Conservation (phyloP, 1,140 invertebrate species). For the Branchinecta lindahli region DNA sequence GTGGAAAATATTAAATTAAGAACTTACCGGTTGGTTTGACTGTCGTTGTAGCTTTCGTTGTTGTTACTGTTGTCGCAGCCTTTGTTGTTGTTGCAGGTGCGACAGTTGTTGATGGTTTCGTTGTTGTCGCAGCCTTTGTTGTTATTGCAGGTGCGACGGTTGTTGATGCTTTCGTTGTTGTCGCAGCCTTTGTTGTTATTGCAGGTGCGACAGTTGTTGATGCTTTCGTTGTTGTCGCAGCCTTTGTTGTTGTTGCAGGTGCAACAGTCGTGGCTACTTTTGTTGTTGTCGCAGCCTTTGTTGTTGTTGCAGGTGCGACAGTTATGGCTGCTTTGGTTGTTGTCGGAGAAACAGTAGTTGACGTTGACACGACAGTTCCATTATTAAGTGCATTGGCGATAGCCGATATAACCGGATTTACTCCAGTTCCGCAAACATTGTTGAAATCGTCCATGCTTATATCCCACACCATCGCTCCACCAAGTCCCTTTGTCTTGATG, state of each 20-base stretch:
- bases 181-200: neutral
- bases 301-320: neutral
- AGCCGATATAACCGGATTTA: conserved; percentile 29
- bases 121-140: neutral
- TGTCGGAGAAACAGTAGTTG: neutral
- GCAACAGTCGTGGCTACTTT: neutral
- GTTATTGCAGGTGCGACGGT: neutral
- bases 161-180: neutral
- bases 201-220: neutral
- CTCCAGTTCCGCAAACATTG: conserved; percentile 20
- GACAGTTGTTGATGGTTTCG: neutral
- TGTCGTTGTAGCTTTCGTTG: neutral
- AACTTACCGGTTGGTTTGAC: neutral
- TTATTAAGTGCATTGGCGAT: neutral
- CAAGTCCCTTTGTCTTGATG: conserved; percentile 18
- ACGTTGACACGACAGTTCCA: neutral
- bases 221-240: neutral
- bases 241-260: neutral
- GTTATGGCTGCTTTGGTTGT: neutral
- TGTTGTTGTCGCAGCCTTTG: neutral
- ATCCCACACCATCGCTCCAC: conserved; percentile 27
- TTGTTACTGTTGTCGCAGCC: neutral
- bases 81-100: neutral
- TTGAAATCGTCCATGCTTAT: conserved; percentile 23
- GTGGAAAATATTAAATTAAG: neutral